Percentiles rank a stretch among this genome's conserved stretches.
These are phyloP conservation scores for Calcarius lapponicus DNA, from an alignment of 2,797 vertebrate genomes.

Conservation along the genomic window DNA sequence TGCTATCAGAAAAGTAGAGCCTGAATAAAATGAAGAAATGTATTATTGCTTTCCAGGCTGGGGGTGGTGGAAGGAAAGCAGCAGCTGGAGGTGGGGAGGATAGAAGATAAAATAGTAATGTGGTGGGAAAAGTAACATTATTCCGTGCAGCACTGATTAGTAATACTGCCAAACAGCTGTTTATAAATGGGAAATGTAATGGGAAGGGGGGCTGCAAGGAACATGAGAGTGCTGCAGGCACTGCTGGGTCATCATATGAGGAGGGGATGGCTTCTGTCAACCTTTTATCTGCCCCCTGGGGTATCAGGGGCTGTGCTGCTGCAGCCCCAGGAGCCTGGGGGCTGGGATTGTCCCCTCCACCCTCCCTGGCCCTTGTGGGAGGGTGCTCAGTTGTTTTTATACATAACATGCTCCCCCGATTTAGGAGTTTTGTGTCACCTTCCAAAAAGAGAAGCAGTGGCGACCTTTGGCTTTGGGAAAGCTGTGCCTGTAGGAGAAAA, in stretches of 20 bases:
- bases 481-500: not conserved
- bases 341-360: not conserved
- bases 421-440: not conserved
- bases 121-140: slow-evolving; percentile 1
- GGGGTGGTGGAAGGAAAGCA: slow-evolving; percentile 13
- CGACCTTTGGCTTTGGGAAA: not conserved
- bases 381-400: not conserved
- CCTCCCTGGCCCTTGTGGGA: not conserved
- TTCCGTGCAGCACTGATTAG: not conserved
- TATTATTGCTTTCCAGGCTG: not conserved
- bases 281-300: not conserved
- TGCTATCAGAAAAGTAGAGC: not conserved
- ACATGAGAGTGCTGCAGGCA: not conserved
- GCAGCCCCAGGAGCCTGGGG: not conserved
- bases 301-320: not conserved
- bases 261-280: not conserved
- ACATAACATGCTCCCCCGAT: accelerated
- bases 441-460: not conserved
- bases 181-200: slow-evolving; percentile 7
- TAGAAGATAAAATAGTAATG: slow-evolving; percentile 26
- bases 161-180: slow-evolving; percentile 55
- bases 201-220: not conserved
- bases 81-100: slow-evolving; percentile 27
- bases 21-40: slow-evolving; percentile 5
- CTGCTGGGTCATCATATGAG: not conserved